phyloP scores from a whole-genome alignment of 2,888 invertebrate species.

The Tipula helvola region DNA sequence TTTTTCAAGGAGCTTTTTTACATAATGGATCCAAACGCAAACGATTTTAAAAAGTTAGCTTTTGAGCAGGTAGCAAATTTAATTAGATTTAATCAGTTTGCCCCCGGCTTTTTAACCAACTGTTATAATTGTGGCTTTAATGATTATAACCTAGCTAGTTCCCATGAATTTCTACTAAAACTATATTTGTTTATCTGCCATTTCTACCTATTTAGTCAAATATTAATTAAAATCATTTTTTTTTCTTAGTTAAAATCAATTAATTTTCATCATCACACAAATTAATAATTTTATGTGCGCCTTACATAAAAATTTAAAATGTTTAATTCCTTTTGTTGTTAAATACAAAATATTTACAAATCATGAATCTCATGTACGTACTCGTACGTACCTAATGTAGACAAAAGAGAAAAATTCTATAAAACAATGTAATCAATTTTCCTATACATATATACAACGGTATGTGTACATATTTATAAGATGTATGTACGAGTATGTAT shows the following conservation, averaged over 20 bases:
- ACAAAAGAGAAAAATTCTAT: background rate
- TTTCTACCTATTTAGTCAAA: too few species aligned
- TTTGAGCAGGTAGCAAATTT: too few species aligned
- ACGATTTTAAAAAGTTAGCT: too few species aligned
- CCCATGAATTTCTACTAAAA: too few species aligned
- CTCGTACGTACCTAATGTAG: background rate
- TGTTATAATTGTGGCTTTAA: too few species aligned
- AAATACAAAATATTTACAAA: background rate
- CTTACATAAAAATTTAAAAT: background rate
- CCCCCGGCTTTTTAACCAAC: too few species aligned
- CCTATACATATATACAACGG: background rate
- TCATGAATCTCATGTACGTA: background rate
- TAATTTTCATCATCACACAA: background rate
- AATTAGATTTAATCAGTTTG: too few species aligned
- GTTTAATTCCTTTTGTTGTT: background rate
- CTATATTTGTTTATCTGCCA: too few species aligned
- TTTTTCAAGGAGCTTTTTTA: too few species aligned
- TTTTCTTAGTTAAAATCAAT: background rate
- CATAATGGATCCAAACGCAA: too few species aligned
- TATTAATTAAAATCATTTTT: too few species aligned
- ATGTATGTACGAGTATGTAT: background rate
- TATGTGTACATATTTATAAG: background rate
- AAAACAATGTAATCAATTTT: background rate
- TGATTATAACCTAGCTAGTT: too few species aligned
- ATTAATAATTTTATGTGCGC: background rate